phyloP scores from a whole-genome alignment of 2,888 invertebrate species.

The Troides aeacus region DNA sequence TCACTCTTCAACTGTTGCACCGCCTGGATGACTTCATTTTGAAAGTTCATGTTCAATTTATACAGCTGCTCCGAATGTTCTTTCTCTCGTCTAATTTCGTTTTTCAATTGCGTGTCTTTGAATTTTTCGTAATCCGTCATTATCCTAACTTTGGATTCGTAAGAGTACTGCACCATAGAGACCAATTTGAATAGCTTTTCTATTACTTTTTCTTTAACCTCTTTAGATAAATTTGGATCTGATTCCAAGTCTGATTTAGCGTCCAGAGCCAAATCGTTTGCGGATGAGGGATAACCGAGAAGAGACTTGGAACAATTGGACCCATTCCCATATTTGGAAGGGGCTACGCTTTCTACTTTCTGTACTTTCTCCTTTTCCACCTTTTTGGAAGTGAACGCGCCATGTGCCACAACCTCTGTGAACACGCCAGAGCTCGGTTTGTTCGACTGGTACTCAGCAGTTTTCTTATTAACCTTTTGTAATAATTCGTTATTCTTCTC shows the following conservation, averaged over 20 bases:
- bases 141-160: constrained; percentile 71
- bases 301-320: constrained; percentile 58
- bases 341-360: constrained; percentile 46
- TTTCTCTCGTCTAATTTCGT: constrained; percentile 65
- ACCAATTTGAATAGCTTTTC: constrained; percentile 67
- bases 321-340: constrained; percentile 46
- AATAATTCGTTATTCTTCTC: constrained; percentile 65
- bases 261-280: constrained; percentile 70
- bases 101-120: constrained; percentile 68
- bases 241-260: constrained; percentile 74
- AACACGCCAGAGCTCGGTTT: constrained; percentile 71
- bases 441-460: constrained; percentile 65
- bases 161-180: constrained; percentile 72
- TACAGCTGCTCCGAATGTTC: constrained; percentile 73
- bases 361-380: constrained; percentile 47
- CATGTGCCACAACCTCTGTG: constrained; percentile 71
- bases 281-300: constrained; percentile 71
- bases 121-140: constrained; percentile 72
- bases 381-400: constrained; percentile 65
- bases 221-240: constrained; percentile 64
- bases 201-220: constrained; percentile 71
- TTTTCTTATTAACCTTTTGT: constrained; percentile 67
- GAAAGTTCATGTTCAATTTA: constrained; percentile 72
- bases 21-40: constrained; percentile 69
- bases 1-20: constrained; percentile 70